Percentiles rank a stretch among this genome's conserved stretches.
phyloP scores from a whole-genome alignment of 2,888 invertebrate genomes.

The Erebia ligea region DNA sequence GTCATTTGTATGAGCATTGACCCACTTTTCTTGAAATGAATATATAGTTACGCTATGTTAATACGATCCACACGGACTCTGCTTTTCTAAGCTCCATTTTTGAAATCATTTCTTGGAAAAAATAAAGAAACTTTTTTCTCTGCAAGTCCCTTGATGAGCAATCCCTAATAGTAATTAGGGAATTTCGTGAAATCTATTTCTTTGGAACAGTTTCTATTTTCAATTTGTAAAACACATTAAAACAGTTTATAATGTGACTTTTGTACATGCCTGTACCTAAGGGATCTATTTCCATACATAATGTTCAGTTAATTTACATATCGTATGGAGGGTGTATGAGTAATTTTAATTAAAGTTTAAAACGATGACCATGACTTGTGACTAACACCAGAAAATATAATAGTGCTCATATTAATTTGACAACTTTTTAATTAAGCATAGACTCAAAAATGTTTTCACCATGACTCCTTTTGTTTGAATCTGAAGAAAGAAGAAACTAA shows the following conservation, averaged over 20 bases:
- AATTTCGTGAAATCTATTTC: too few relatives aligned
- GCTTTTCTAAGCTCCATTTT: too few relatives aligned
- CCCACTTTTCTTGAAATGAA: too few relatives aligned
- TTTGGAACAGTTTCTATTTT: background rate
- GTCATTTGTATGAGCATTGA: too few relatives aligned
- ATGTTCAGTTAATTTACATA: slow-evolving; percentile 36
- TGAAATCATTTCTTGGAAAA: too few relatives aligned
- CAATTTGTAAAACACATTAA: background rate
- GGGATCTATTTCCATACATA: slow-evolving; percentile 36
- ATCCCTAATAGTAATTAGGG: background rate
- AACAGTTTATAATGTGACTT: background rate
- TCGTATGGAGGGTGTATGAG: slow-evolving; percentile 36
- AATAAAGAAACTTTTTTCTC: too few relatives aligned
- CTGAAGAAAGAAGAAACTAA: background rate
- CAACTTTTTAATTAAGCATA: slow-evolving; percentile 24
- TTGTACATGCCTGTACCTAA: slow-evolving; percentile 25
- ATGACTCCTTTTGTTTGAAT: background rate
- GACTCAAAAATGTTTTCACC: background rate
- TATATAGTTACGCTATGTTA: too few relatives aligned
- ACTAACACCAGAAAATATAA: slow-evolving; percentile 27
- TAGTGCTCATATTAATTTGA: slow-evolving; percentile 26
- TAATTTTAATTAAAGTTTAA: slow-evolving; percentile 39
- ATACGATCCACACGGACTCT: too few relatives aligned
- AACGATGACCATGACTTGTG: slow-evolving; percentile 38
- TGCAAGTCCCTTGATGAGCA: too few relatives aligned